Percentiles rank a stretch among this genome's conserved stretches.
Conservation (phyloP, 2,797 vertebrate genomes). For the Cuniculus paca region DNA sequence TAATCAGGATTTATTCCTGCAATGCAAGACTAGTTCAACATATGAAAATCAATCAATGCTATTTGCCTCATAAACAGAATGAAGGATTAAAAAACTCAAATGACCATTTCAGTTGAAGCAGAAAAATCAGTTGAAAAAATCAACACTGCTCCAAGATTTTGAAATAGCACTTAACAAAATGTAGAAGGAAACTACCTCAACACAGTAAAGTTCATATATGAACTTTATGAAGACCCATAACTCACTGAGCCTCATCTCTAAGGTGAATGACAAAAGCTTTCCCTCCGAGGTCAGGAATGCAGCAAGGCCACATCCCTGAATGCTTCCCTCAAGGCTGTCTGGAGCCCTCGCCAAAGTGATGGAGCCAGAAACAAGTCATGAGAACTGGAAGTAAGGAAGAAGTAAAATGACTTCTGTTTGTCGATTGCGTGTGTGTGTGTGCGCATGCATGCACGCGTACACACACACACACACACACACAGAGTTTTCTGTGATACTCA, state of each 20-base stretch:
- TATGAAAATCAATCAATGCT: not conserved
- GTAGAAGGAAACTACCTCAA: not conserved
- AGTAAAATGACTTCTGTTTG: not conserved
- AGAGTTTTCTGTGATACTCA: not conserved
- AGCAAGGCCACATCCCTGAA: not conserved
- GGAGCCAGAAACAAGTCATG: not conserved
- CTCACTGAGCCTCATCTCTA: not conserved
- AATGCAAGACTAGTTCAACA: not conserved
- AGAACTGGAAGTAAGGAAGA: not conserved
- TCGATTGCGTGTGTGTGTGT: too few relatives aligned
- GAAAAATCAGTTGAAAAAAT: not conserved
- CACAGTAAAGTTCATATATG: not conserved
- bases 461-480: not conserved
- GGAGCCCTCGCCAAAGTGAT: not conserved
- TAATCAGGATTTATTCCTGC: not conserved
- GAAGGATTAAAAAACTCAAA: not conserved
- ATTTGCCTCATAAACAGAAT: not conserved
- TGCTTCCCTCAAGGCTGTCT: not conserved
- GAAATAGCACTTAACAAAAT: not conserved
- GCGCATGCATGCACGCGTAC: not conserved
- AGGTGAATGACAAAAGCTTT: not conserved
- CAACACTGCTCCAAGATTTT: not conserved
- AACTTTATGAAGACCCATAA: not conserved
- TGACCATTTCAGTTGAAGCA: not conserved
- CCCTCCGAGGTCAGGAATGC: not conserved